These are phyloP conservation scores for Philopedon plagiatum DNA, from an alignment of 2,888 invertebrate genomes.

Conservation along the genomic window DNA sequence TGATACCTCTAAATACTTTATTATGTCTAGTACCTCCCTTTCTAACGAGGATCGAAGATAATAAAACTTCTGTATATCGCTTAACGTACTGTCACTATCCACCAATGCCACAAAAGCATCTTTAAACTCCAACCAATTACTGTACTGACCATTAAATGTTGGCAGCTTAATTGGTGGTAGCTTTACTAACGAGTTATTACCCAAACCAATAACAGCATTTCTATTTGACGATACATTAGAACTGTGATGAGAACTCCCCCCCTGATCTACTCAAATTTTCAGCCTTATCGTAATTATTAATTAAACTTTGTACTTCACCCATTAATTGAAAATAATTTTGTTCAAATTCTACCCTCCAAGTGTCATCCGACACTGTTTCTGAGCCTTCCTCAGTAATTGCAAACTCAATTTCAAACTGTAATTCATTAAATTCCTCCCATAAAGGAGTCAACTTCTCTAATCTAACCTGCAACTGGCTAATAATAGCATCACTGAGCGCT, in stretches of 20 bases:
- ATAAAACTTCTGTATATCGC: neutral
- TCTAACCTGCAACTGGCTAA: neutral
- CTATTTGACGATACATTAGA: too few species aligned
- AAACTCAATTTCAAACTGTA: conserved; percentile 8
- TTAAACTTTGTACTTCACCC: neutral
- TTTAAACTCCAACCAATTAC: conserved; percentile 6
- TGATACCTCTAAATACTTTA: conserved; percentile 44
- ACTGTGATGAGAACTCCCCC: neutral
- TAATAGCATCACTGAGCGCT: neutral
- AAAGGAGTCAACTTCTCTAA: neutral
- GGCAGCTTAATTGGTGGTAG: conserved; percentile 1
- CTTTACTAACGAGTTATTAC: neutral
- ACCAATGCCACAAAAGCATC: conserved; percentile 13
- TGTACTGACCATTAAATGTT: neutral
- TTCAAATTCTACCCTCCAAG: neutral
- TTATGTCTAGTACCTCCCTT: neutral
- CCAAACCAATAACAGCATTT: neutral
- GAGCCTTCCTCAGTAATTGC: neutral
- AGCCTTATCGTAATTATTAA: neutral
- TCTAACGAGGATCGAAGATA: neutral
- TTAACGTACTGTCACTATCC: neutral
- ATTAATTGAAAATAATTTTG: neutral
- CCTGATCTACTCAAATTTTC: neutral
- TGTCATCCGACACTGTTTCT: neutral
- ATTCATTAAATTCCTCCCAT: conserved; percentile 4